Evolutionary conservation across 2,888 invertebrate genomes (phyloP).

Genomic region (Bugula neritina): DNA sequence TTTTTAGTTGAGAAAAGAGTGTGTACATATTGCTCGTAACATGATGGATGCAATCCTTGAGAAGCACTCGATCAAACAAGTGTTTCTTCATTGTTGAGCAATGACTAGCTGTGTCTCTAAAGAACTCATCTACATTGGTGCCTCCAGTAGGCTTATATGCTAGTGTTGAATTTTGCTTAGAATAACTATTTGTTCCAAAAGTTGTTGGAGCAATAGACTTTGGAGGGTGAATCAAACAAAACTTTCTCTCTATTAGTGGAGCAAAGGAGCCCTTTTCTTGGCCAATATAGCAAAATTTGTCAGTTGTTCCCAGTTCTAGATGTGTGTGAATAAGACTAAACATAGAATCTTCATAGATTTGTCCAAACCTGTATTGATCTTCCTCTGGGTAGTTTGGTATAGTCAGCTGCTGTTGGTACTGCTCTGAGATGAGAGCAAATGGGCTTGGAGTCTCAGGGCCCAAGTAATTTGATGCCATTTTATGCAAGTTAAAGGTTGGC

Average conservation of each 20-base stretch:
- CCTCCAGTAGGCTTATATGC: slow-evolving; percentile 38
- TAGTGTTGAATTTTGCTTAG: neutral
- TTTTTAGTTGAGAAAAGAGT: slow-evolving; percentile 10
- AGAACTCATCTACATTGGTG: slow-evolving; percentile 47
- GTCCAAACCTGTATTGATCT: slow-evolving; percentile 41
- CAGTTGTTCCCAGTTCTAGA: slow-evolving; percentile 43
- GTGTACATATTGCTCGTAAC: slow-evolving; percentile 38
- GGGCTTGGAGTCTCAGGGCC: slow-evolving; percentile 49
- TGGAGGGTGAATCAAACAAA: slow-evolving; percentile 45
- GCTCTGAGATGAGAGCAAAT: slow-evolving; percentile 45
- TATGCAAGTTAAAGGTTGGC: neutral
- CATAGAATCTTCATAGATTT: slow-evolving; percentile 41
- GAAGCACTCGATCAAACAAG: slow-evolving; percentile 42
- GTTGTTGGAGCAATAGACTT: slow-evolving; percentile 33
- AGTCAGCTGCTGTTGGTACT: slow-evolving; percentile 36
- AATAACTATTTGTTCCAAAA: neutral
- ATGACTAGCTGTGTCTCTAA: slow-evolving; percentile 31
- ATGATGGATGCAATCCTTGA: slow-evolving; percentile 44
- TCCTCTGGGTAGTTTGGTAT: slow-evolving; percentile 36
- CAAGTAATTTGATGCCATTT: slow-evolving; percentile 33
- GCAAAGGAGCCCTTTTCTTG: slow-evolving; percentile 42
- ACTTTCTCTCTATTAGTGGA: slow-evolving; percentile 37
- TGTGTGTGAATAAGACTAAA: slow-evolving; percentile 42
- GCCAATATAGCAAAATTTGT: slow-evolving; percentile 46
- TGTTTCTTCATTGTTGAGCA: slow-evolving; percentile 12